Evolutionary conservation across 1,140 invertebrate species (phyloP).

Genomic region (Pollicipes pollicipes): DNA sequence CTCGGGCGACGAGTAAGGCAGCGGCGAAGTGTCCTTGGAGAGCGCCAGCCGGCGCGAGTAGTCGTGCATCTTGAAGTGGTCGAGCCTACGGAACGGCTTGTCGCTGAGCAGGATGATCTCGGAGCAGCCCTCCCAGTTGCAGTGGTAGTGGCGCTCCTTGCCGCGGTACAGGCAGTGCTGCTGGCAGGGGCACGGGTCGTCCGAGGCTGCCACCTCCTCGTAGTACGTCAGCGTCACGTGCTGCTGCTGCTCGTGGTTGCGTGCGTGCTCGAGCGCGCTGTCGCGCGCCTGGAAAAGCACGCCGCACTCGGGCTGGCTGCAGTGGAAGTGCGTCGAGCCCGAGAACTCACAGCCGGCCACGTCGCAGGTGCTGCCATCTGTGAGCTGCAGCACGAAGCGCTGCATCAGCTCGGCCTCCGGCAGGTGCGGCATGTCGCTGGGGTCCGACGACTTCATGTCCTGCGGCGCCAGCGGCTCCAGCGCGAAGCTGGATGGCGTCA

Average conservation of each 20-base stretch:
- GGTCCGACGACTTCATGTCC: background rate
- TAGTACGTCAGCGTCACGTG: slow-evolving; percentile 64
- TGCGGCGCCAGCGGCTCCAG: background rate
- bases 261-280: slow-evolving; percentile 62
- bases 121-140: slow-evolving; percentile 54
- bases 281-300: slow-evolving; percentile 52
- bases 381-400: background rate
- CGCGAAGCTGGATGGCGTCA: background rate
- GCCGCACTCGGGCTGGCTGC: slow-evolving; percentile 44
- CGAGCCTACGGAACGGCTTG: slow-evolving; percentile 62
- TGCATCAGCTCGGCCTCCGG: background rate
- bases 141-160: slow-evolving; percentile 73
- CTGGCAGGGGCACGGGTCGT: slow-evolving; percentile 39
- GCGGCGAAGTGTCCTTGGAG: slow-evolving; percentile 13
- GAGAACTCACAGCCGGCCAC: slow-evolving; percentile 43
- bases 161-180: slow-evolving; percentile 52
- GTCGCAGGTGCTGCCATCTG: background rate
- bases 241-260: slow-evolving; percentile 70
- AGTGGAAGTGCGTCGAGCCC: slow-evolving; percentile 61
- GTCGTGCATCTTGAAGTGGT: slow-evolving; percentile 80
- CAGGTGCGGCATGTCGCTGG: background rate
- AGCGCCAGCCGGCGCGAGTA: slow-evolving; percentile 28
- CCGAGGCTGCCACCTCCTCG: slow-evolving; percentile 34
- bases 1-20: background rate
- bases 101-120: slow-evolving; percentile 60